These are phyloP conservation scores for Lacerta viridis DNA, from an alignment of 2,797 vertebrate species.

Conservation along the genomic window DNA sequence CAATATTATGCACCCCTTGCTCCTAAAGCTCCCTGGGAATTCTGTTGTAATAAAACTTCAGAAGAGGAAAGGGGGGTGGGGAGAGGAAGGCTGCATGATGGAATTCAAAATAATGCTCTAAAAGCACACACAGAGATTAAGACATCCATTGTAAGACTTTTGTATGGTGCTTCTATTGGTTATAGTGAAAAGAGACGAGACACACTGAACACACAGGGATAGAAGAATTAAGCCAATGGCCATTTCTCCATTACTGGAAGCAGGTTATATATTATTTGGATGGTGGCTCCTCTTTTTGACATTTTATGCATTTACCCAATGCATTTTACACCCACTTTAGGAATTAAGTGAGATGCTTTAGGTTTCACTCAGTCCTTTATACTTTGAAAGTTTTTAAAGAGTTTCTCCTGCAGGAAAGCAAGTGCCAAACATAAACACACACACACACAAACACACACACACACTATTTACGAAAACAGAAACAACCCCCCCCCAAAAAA, in stretches of 20 bases:
- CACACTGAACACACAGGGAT: constrained; percentile 81
- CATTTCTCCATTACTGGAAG: constrained; percentile 74
- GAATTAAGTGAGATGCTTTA: constrained; percentile 2
- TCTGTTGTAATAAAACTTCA: constrained; percentile 87
- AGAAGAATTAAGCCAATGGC: constrained; percentile 78
- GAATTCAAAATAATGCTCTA: constrained; percentile 87
- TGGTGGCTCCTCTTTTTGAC: constrained; percentile 61
- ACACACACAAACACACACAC: background rate
- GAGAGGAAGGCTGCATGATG: constrained; percentile 82
- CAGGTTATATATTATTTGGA: constrained; percentile 61
- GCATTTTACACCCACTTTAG: constrained; percentile 56
- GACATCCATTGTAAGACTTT: constrained; percentile 87
- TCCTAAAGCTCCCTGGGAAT: constrained; percentile 89
- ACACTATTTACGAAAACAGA: background rate
- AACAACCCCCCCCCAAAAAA: too few relatives aligned
- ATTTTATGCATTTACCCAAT: constrained; percentile 41
- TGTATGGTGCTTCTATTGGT: constrained; percentile 85
- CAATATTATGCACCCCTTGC: constrained; percentile 88
- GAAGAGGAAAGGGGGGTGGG: constrained; percentile 74
- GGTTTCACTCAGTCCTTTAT: constrained; percentile 32
- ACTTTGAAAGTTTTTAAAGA: constrained; percentile 45
- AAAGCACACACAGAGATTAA: constrained; percentile 89
- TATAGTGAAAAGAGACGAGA: constrained; percentile 84
- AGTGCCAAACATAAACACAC: constrained; percentile 31
- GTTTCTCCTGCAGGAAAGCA: constrained; percentile 36